A percentile compares a stretch with the other conserved stretches of the same genome.
Evolutionary conservation across 2,797 vertebrate genomes (phyloP).

Genomic region (Muscicapa comitata): DNA sequence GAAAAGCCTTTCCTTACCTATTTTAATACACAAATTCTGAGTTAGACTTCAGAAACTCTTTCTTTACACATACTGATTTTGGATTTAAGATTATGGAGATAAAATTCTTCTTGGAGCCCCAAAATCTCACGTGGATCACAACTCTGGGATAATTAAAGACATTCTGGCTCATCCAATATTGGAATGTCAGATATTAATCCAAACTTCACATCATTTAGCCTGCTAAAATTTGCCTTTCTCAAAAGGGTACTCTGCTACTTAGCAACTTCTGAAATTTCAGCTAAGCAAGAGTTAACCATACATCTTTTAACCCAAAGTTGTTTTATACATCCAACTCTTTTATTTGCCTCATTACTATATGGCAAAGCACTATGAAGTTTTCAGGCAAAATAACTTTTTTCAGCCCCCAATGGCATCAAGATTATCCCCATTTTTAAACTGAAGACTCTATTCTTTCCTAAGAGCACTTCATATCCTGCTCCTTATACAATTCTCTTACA

Average conservation of each 20-base stretch:
- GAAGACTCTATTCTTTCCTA: fast-evolving
- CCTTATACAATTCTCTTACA: not conserved
- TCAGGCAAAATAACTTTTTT: not conserved
- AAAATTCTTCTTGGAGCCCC: not conserved
- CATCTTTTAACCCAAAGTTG: not conserved
- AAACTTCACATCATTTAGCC: not conserved
- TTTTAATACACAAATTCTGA: not conserved
- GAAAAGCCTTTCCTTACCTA: not conserved
- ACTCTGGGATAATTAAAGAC: not conserved
- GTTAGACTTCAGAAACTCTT: not conserved
- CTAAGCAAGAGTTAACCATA: not conserved
- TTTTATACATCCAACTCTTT: not conserved
- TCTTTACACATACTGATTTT: not conserved
- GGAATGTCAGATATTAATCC: not conserved
- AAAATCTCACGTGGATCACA: not conserved
- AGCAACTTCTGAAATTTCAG: not conserved
- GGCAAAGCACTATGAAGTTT: not conserved
- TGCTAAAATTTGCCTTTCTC: not conserved
- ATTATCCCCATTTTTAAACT: not conserved
- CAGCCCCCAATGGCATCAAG: not conserved
- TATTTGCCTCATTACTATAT: not conserved
- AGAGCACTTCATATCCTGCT: not conserved
- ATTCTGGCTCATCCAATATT: not conserved
- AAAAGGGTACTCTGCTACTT: not conserved
- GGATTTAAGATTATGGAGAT: not conserved